Evolutionary conservation across 2,888 invertebrate species (phyloP), one percentile per base, ranked within the genome.

Genomic region (Hirtodrosophila cameraria): DNA sequence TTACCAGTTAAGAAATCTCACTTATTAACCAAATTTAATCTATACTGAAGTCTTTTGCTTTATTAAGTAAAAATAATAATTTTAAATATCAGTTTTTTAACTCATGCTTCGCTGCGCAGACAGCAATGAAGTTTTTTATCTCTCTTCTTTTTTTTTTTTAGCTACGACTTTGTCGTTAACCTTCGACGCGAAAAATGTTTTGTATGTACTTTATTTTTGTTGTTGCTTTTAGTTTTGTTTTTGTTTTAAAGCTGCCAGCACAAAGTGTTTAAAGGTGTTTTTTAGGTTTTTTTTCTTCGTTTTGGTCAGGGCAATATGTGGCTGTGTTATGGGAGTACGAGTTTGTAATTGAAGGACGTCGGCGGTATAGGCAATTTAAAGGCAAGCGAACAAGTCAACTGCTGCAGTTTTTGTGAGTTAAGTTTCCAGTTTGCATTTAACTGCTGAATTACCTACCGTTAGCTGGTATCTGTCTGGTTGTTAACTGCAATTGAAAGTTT

Each of bases 281-380:
- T 53, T 41, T 20, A 15, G 48, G 38, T 30, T 30, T 39, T 8
- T 15, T 31, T 12, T 30, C 13, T 15, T 27, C 12, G 27, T 35
- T 39, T 25, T 23, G 54, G 69, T 75, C 63, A 59, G 77, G 52
- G 25, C 84, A 60, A 75, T 63, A 59, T 59, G 68, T 52, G 28
- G 63, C 43, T 71, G 57, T 62, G 38, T 52, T 67, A 52, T 70
- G 73, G 55, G 73, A 52, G 73, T 53, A 55, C 55, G 42, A 36
- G 69, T 53, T 74, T 45, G 36, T 41, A 79, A 72, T 48, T 79
- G 79, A 85, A 85, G 86, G 86, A 79, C 79, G 75, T 58, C 64
- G 27, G 31, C 78, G 28, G 58, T 61, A 63, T 30, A 57, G 59
- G 57, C 62, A 60, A 50, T 53, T 63, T 75, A 72, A 75, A 74